phyloP scores from a whole-genome alignment of 2,113 vertebrate species.

The Oreochromis niloticus region DNA sequence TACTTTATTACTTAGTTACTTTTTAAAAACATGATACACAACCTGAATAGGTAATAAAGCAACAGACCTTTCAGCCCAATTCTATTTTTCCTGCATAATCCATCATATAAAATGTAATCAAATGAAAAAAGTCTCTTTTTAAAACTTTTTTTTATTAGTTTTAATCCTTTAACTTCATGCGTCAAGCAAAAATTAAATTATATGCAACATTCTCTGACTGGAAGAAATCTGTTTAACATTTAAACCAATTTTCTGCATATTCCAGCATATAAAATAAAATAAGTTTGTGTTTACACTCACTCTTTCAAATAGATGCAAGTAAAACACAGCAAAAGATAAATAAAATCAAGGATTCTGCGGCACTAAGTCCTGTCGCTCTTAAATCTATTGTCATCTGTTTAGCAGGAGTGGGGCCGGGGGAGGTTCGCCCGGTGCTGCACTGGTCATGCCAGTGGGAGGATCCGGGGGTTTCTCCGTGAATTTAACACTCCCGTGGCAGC shows the following conservation, averaged over 20 bases:
- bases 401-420: background rate
- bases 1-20: no score
- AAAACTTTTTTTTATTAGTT: fast-evolving
- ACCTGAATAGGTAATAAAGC: no score
- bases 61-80: no score
- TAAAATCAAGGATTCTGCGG: background rate
- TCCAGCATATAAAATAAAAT: background rate
- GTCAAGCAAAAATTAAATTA: background rate
- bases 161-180: background rate
- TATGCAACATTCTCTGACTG: background rate
- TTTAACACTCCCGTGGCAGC: background rate
- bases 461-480: no score
- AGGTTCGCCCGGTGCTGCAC: fast-evolving
- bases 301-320: background rate
- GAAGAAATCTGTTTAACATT: background rate
- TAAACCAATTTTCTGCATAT: background rate
- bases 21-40: no score
- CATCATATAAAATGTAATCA: no score
- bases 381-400: fast-evolving
- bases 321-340: background rate
- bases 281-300: background rate
- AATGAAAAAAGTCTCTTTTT: fast-evolving
- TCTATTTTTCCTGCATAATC: no score
- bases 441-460: background rate
- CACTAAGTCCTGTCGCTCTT: background rate